phyloP scores from a whole-genome alignment of 2,888 invertebrate genomes.

The Lycia hirtaria region DNA sequence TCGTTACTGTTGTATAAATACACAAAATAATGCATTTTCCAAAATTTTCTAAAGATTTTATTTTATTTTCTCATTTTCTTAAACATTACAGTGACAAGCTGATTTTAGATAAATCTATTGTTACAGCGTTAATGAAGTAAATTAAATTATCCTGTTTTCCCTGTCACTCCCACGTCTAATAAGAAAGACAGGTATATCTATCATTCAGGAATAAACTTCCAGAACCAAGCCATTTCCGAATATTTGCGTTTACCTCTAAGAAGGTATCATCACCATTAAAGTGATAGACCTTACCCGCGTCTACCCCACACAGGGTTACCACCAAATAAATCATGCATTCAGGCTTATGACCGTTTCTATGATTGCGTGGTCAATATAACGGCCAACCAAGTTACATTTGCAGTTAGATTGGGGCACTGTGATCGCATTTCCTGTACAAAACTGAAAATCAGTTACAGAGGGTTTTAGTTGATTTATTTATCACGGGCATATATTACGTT shows the following conservation, averaged over 20 bases:
- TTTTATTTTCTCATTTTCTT: too few relatives aligned
- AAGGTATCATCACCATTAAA: neutral
- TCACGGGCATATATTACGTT: neutral
- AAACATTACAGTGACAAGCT: too few relatives aligned
- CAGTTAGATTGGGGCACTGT: neutral
- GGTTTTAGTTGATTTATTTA: neutral
- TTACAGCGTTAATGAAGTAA: too few relatives aligned
- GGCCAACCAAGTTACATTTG: neutral
- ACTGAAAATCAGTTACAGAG: neutral
- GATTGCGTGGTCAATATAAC: constrained; percentile 13
- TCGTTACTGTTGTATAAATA: too few relatives aligned
- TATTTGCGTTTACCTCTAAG: neutral
- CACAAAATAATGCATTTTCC: too few relatives aligned
- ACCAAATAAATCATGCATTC: constrained; percentile 15
- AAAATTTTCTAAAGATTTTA: too few relatives aligned
- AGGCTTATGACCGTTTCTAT: constrained; percentile 12
- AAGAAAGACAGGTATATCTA: neutral
- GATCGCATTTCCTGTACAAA: neutral
- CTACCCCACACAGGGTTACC: neutral
- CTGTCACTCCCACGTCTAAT: too few relatives aligned
- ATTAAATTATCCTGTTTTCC: too few relatives aligned
- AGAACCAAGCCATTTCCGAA: neutral
- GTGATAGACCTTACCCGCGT: constrained; percentile 4
- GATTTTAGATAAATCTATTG: too few relatives aligned
- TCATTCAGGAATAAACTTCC: neutral